Conservation (phyloP, 2,888 invertebrate genomes). For the Dioctria linearis region DNA sequence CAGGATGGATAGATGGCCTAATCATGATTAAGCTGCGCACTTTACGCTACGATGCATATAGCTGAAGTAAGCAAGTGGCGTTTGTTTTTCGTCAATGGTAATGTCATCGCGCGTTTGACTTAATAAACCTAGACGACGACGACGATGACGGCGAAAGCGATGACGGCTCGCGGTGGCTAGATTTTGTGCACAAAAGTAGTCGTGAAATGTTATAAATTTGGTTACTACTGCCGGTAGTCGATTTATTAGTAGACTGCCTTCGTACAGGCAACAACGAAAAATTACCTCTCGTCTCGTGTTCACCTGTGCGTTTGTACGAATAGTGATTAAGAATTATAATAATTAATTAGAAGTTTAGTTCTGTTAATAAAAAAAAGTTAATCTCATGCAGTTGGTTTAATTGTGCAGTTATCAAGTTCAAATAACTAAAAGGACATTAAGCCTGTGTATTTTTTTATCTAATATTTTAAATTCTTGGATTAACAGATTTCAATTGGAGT, state of each 20-base stretch:
- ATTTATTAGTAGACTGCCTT: slow-evolving; percentile 66
- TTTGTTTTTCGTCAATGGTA: neutral
- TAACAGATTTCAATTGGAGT: too few relatives aligned
- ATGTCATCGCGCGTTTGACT: neutral
- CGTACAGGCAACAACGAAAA: slow-evolving; percentile 62
- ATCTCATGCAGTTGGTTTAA: too few relatives aligned
- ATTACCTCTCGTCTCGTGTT: neutral
- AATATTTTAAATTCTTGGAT: too few relatives aligned
- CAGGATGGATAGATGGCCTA: neutral
- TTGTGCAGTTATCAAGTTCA: too few relatives aligned
- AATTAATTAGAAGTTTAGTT: too few relatives aligned
- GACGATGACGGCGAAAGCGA: slow-evolving; percentile 9
- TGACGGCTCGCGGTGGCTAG: too few relatives aligned
- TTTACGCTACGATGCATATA: too few relatives aligned
- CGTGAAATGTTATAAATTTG: slow-evolving; percentile 65
- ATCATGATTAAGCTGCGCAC: neutral
- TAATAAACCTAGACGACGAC: neutral
- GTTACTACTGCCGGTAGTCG: slow-evolving; percentile 65
- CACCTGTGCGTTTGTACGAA: too few relatives aligned
- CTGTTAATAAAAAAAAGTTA: too few relatives aligned
- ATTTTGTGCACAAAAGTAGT: slow-evolving; percentile 9
- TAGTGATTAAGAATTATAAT: too few relatives aligned
- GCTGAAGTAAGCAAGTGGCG: neutral
- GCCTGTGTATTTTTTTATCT: too few relatives aligned
- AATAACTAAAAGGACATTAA: too few relatives aligned